Conservation (phyloP, 2,797 vertebrate genomes). For the Nyctibius grandis region DNA sequence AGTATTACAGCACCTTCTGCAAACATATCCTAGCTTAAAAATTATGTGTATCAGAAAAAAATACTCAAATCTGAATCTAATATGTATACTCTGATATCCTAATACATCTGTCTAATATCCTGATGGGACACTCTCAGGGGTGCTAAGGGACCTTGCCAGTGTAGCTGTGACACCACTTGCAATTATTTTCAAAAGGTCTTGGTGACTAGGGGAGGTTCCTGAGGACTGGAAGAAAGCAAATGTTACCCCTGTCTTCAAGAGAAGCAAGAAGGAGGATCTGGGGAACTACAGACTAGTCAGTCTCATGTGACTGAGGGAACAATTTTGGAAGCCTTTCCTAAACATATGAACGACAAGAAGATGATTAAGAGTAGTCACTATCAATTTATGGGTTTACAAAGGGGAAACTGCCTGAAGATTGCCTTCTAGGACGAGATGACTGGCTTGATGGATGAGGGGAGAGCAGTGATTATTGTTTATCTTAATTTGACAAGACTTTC, state of each 20-base stretch:
- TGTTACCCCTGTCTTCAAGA: background rate
- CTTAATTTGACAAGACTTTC: background rate
- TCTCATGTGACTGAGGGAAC: background rate
- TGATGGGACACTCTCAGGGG: background rate
- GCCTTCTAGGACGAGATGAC: background rate
- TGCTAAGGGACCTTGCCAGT: background rate
- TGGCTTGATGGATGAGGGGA: background rate
- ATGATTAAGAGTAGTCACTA: background rate
- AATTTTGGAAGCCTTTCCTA: background rate
- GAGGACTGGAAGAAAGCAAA: background rate
- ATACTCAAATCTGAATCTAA: background rate
- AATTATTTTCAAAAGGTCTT: background rate
- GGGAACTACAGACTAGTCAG: background rate
- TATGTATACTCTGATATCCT: background rate
- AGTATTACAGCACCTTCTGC: background rate
- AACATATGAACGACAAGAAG: background rate
- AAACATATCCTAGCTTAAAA: slow-evolving; percentile 2
- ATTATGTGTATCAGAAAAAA: background rate
- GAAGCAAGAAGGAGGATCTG: background rate
- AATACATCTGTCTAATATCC: background rate
- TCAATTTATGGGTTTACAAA: background rate
- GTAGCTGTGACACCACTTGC: background rate
- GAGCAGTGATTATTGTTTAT: background rate
- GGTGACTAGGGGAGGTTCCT: background rate
- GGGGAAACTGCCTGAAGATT: background rate